Percentiles rank a stretch among this genome's conserved stretches.
Evolutionary conservation across 2,888 invertebrate genomes (phyloP).

Genomic region (Scaptomyza flava): DNA sequence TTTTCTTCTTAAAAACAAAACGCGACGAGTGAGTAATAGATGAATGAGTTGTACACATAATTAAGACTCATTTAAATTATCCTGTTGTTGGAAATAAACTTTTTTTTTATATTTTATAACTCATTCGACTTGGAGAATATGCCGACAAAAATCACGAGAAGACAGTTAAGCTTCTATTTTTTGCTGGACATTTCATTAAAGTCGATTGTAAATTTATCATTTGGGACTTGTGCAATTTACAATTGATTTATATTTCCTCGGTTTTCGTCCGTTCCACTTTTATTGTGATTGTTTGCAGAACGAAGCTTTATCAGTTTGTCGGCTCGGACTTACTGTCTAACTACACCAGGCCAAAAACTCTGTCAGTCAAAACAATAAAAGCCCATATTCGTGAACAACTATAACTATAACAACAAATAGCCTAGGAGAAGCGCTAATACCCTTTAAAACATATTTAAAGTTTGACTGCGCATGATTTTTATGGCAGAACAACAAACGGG

Average conservation of each 20-base stretch:
- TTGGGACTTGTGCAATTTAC: conserved; percentile 46
- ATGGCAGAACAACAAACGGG: not conserved
- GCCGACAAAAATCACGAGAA: conserved; percentile 7
- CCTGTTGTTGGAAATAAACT: too few relatives aligned
- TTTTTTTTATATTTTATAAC: too few relatives aligned
- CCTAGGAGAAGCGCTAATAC: not conserved
- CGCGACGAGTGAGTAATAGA: not conserved
- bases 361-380: conserved; percentile 37
- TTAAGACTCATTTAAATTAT: not conserved
- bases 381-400: conserved; percentile 5
- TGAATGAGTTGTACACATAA: not conserved
- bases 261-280: conserved; percentile 21
- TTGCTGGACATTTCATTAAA: conserved; percentile 9
- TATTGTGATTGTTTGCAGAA: conserved; percentile 43
- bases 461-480: not conserved
- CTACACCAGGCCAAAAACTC: conserved; percentile 36
- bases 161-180: not conserved
- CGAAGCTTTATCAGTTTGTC: conserved; percentile 36
- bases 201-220: conserved; percentile 59
- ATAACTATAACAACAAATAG: not conserved
- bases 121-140: not conserved
- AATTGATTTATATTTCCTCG: conserved; percentile 60
- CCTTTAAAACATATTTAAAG: not conserved
- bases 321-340: conserved; percentile 30
- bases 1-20: not conserved